A percentile compares a stretch with the other conserved stretches of the same genome.
Conservation (phyloP, 2,888 invertebrate genomes). For the Drosophila pseudotalamancana region DNA sequence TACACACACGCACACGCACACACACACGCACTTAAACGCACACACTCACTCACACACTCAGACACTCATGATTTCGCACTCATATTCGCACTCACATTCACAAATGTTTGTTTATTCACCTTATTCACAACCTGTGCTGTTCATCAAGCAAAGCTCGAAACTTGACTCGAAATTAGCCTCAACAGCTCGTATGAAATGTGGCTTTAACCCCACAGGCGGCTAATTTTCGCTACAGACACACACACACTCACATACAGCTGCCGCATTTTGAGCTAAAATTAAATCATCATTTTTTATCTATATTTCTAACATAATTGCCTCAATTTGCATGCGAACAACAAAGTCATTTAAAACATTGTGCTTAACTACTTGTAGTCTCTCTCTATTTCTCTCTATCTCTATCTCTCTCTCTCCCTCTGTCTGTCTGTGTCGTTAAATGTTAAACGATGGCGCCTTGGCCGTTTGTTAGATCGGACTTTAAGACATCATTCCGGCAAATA, state of each 20-base stretch:
- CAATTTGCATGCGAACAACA: conserved; percentile 68
- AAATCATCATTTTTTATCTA: conserved; percentile 69
- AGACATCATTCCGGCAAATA: conserved; percentile 20
- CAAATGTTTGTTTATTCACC: conserved; percentile 21
- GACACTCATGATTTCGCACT: not conserved
- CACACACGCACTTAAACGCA: conserved; percentile 1
- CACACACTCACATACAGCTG: conserved; percentile 23
- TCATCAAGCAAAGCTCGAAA: conserved; percentile 39
- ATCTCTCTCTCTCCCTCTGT: not conserved
- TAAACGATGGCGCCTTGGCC: conserved; percentile 55
- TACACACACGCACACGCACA: not conserved
- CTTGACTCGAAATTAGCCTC: conserved; percentile 58
- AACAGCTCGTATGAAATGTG: conserved; percentile 46
- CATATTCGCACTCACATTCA: conserved; percentile 18
- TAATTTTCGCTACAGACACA: conserved; percentile 40
- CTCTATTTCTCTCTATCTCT: not conserved
- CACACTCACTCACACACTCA: too few species aligned
- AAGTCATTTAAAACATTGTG: conserved; percentile 46
- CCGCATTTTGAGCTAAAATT: conserved; percentile 55
- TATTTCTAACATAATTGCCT: conserved; percentile 71
- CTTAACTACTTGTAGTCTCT: not conserved
- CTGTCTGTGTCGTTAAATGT: conserved; percentile 29
- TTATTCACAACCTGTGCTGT: conserved; percentile 13
- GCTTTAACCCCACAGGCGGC: conserved; percentile 39
- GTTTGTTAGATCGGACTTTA: conserved; percentile 27